phyloP scores from a whole-genome alignment of 2,797 vertebrate genomes.

The Micropoecilia bifurca region DNA sequence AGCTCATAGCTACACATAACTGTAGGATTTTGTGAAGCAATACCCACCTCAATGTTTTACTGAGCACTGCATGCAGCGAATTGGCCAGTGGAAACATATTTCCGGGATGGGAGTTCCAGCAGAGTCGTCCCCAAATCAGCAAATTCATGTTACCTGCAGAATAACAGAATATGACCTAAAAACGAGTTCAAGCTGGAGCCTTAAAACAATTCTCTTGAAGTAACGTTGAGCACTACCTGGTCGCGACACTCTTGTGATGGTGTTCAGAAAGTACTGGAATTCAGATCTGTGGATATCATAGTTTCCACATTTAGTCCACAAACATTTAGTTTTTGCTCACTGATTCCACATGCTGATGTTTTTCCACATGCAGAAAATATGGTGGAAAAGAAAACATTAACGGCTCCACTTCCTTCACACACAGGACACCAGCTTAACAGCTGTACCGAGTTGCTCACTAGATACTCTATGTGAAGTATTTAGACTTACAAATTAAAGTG shows the following conservation, averaged over 20 bases:
- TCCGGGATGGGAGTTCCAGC: slow-evolving; percentile 72
- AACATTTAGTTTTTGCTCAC: not conserved
- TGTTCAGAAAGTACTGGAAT: slow-evolving; percentile 79
- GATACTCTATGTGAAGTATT: not conserved
- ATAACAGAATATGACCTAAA: not conserved
- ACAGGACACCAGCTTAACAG: not conserved
- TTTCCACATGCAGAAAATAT: not conserved
- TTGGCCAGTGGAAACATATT: slow-evolving; percentile 74
- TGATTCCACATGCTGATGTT: not conserved
- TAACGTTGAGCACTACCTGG: slow-evolving; percentile 70
- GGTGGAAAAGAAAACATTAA: not conserved
- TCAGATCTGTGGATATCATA: slow-evolving; percentile 73
- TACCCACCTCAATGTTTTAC: slow-evolving; percentile 73
- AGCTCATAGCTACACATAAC: not conserved
- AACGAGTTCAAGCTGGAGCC: not conserved
- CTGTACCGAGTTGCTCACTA: not conserved
- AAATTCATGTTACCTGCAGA: slow-evolving; percentile 82
- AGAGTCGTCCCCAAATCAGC: slow-evolving; percentile 79
- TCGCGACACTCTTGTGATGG: slow-evolving; percentile 70
- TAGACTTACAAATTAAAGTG: not conserved
- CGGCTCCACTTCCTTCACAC: not conserved
- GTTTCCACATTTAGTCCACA: not conserved
- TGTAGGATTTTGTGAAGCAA: not conserved
- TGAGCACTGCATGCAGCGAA: slow-evolving; percentile 76
- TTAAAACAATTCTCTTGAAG: not conserved